Base-by-base conservation (phyloP, 1,140 invertebrate genomes). In the Paralvinella palmiformis region DNA sequence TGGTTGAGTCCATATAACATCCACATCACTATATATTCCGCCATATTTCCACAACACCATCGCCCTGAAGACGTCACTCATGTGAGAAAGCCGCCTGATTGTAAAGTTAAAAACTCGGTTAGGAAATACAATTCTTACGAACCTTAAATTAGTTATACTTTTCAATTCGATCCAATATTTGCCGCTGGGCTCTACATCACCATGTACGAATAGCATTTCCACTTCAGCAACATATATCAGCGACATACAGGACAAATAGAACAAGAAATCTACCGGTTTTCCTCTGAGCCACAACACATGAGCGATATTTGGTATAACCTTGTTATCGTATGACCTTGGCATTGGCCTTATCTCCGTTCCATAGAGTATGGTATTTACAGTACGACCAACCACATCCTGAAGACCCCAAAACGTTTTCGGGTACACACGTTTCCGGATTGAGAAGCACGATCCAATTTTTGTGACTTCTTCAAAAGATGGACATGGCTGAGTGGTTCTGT, bases 211-310 rank as follows among this genome's bases (percentile, higher is more conserved):
- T 0, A 65, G 48, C 15, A 31, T 33, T 3, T 65, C 63, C 45
- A 65, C 55, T 22, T 59, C 60, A 35, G 58, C 63, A 24, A 66
- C 64, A 41, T 44, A 57, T 17, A 62, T 36, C 20, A 66, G 17
- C 44, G 59, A 63, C 32, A 62, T 24, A 22, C 44, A 37, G 31
- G 59, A 62, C 3, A 66, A 50, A 36, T 66, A 66, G 37, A 66
- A 62, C 17, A 62, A 24, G 32, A 50, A 66, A 27, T 62, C 59
- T 20, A 66, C 37, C 2, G 20, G 20, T n/a, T 31, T 37, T n/a
- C 64, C 64, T 13, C 59, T 53, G 35, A 66, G 27, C 64, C 64
- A 66, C 7, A 66, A 35, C 64, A 66, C 62, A 33, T 66, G 64
- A 15, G 32, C 64, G 31, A 66, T 66, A 44, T 66, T 66, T 20